Evolutionary conservation across 2,113 vertebrate genomes (phyloP).

Genomic region (Balaeniceps rex): DNA sequence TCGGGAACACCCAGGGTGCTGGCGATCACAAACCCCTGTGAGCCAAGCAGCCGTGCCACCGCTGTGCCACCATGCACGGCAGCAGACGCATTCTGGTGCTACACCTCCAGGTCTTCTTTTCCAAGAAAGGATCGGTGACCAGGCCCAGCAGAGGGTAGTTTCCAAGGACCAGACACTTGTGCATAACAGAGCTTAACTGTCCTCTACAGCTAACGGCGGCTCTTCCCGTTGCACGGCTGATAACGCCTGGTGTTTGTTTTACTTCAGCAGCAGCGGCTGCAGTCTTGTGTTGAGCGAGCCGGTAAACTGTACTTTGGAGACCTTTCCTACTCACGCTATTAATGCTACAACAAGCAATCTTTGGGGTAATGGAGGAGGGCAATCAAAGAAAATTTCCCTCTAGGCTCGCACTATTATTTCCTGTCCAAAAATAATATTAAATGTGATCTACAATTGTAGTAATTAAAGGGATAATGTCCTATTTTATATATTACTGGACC

Average conservation of each 20-base stretch:
- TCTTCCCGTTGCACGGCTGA: neutral
- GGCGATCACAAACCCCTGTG: neutral
- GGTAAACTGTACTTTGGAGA: neutral
- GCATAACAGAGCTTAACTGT: neutral
- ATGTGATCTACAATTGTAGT: neutral
- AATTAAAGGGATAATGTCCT: neutral
- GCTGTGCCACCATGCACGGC: accelerated
- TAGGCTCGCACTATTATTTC: neutral
- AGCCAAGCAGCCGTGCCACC: neutral
- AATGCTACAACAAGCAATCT: neutral
- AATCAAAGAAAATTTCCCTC: neutral
- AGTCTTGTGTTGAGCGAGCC: neutral
- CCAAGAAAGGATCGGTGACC: neutral
- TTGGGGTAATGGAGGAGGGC: neutral
- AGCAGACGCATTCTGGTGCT: neutral
- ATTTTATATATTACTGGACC: neutral
- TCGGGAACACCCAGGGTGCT: neutral
- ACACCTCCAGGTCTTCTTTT: neutral
- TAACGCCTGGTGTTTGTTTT: neutral
- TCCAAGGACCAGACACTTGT: neutral
- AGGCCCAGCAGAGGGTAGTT: neutral
- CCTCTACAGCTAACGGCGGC: neutral
- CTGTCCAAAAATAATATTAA: neutral
- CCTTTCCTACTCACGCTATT: neutral
- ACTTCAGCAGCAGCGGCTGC: neutral